Base-by-base conservation (phyloP, 2,797 vertebrate species). In the Melanotaenia parkinsoni region DNA sequence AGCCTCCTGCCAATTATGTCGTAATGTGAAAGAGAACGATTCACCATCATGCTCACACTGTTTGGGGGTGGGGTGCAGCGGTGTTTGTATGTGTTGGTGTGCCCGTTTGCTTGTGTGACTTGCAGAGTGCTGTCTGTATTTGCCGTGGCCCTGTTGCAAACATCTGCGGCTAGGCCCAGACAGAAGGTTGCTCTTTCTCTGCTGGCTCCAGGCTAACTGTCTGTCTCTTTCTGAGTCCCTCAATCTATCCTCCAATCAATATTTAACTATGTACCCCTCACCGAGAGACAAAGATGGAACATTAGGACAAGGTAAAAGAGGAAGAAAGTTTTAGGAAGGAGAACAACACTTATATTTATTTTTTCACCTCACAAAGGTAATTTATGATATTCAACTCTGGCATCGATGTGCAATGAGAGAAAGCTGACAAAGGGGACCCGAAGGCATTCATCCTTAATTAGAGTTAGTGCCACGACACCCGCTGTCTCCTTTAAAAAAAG, bases 11-110 rank as follows among this genome's bases (percentile, higher is more conserved):
- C 92, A 92, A 89, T 90, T 88, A 92, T 71, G 86, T 70, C 81
- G 68, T 88, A 91, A 91, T 90, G 88, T 89, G 90, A 93, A 89
- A 89, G 88, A 90, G 84, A 89, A 83, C 84, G 82, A 90, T 91
- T 91, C 88, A 87, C 86, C 76, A 82, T 86, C 70, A 65, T 82
- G 72, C 84, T 89, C 84, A 89, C 77, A 77, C 80, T 81, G 81
- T 87, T 82, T 72, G 66, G 78, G 77, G 73, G 63, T 45, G 40
- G 78, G 73, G 43, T 83, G 68, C 75, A 71, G 30, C 53, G 53
- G 0, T 75, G 57, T 59, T 67, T 63, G 71, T 51, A 33, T 78
- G 53, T 58, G 71, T 32, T 33, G 33, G 22, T 56, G 73, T 59
- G 70, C 26, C 32, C 63, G 56, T 74, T 65, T 75, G 26, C 72